Evolutionary conservation across 2,113 vertebrate genomes (phyloP), one percentile per base, ranked within the genome.

Genomic region (Cinclus mexicanus): DNA sequence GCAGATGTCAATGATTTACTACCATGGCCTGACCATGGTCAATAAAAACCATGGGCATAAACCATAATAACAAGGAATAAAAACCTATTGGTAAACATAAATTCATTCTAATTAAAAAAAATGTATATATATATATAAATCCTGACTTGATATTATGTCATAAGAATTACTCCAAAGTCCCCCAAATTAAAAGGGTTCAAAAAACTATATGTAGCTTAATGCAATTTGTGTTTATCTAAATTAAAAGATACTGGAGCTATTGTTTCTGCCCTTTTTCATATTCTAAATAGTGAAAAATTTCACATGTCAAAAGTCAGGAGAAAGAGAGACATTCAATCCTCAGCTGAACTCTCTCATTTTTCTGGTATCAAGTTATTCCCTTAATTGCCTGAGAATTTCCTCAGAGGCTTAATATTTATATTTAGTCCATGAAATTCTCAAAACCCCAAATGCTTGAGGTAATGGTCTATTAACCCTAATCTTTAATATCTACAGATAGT

Each of bases 401-500:
- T 84, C 37, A 72, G 25, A 35, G 41, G 33, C 37, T 87, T 94
- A 68, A 77, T 78, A 75, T 91, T 94, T 94, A 68, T 56, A 87
- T 87, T 87, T 84, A 56, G 13, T 37, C 26, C 46, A 82, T 35
- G 78, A 82, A 84, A 52, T 44, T 60, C 49, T 79, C 33, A 84
- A 81, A 93, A 90, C 87, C 83, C 80, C 52, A 91, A 65, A 87
- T 84, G 37, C 71, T 93, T 60, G 49, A 78, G 42, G 46, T 76
- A 92, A 83, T 80, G 76, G 19, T 89, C 39, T 80, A 63, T 42
- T 94, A 63, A 90, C 39, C 12, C 28, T 80, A 57, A 83, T 93
- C 59, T 90, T 90, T n/a, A 74, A 28, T 77, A 88, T 83, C 52
- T 91, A 71, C 35, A 89, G 39, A 81, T 86, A 89, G 6, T 50